These are phyloP conservation scores for Scytalopus superciliaris DNA, from an alignment of 2,113 vertebrate species.

Conservation along the genomic window DNA sequence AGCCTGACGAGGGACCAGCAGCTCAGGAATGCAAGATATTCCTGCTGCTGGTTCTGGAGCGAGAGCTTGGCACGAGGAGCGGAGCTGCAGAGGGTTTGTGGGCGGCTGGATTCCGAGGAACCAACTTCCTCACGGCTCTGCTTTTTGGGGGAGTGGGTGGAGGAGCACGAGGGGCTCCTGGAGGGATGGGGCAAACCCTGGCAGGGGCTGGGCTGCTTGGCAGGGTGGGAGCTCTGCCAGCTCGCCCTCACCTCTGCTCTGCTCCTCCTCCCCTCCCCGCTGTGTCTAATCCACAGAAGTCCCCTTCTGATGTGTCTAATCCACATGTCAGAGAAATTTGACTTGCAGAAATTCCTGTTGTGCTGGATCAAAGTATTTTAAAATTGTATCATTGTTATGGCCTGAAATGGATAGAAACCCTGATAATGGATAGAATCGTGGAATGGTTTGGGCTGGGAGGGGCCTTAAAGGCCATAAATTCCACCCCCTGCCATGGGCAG, in stretches of 20 bases:
- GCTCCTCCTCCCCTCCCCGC: rapidly evolving
- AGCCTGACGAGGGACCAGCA: neutral
- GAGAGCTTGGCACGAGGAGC: neutral
- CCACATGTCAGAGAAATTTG: rapidly evolving
- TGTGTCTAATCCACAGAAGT: neutral
- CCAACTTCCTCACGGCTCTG: neutral
- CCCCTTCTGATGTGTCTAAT: neutral
- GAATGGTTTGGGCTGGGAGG: neutral
- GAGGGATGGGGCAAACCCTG: neutral
- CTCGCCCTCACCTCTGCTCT: neutral
- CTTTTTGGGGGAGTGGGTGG: neutral
- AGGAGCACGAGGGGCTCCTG: neutral
- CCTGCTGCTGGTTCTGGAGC: neutral
- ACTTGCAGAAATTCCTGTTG: rapidly evolving
- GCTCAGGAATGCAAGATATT: neutral
- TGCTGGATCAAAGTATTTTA: rapidly evolving
- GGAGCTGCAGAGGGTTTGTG: neutral
- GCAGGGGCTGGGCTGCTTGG: neutral
- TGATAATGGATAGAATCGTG: neutral
- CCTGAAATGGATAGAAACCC: neutral
- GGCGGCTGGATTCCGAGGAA: neutral
- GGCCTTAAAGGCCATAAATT: neutral
- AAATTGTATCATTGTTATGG: rapidly evolving
- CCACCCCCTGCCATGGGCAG: neutral
- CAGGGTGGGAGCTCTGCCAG: neutral